Conservation (phyloP, 1,140 invertebrate genomes). For the Homarus americanus region DNA sequence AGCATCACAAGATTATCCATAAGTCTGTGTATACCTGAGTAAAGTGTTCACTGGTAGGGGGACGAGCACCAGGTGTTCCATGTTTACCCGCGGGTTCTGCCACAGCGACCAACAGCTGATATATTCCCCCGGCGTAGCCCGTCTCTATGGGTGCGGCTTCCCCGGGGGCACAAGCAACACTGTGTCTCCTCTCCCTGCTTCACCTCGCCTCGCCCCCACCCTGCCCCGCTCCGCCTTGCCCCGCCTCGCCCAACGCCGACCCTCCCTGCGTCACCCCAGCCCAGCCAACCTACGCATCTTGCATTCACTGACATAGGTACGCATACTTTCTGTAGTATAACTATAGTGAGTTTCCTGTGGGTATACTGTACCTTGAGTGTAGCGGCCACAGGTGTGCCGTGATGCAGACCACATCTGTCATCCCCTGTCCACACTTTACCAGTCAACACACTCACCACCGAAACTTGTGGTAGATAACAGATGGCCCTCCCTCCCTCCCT, state of each 20-base stretch:
- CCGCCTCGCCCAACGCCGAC: neutral
- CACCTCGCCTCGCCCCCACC: neutral
- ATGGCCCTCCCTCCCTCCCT: neutral
- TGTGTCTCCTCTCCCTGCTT: conserved; percentile 12
- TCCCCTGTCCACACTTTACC: neutral
- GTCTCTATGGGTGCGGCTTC: conserved; percentile 15
- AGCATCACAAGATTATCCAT: neutral
- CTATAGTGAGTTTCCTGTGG: neutral
- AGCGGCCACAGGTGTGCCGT: neutral
- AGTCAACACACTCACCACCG: neutral
- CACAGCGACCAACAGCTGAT: neutral
- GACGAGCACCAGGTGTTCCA: neutral
- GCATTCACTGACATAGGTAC: neutral
- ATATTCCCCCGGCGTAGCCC: neutral
- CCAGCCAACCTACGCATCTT: neutral
- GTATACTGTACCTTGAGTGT: neutral
- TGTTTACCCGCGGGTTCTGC: neutral
- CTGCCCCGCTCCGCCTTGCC: neutral
- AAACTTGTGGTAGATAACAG: neutral
- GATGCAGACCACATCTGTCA: neutral
- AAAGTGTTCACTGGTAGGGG: neutral
- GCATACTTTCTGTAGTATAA: neutral
- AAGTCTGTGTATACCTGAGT: neutral
- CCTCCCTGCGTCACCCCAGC: neutral
- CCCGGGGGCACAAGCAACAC: conserved; percentile 43